Conservation (phyloP, 2,797 vertebrate genomes). For the Botia kubotai region DNA sequence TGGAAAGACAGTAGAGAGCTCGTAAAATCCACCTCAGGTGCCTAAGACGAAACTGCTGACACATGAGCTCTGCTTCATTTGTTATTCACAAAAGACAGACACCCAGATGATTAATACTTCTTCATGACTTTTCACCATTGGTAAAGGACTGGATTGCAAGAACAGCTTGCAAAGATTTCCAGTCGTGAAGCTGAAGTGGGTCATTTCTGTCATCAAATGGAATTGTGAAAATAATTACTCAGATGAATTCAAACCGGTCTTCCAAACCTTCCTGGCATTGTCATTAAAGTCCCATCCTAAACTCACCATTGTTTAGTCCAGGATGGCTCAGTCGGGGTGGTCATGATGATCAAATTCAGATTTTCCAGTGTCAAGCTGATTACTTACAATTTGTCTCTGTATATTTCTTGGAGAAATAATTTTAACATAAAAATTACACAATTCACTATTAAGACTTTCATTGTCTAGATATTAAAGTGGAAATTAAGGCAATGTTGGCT, state of each 20-base stretch:
- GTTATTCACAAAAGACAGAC: slow-evolving; percentile 47
- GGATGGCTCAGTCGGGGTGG: too few species aligned
- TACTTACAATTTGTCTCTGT: background rate
- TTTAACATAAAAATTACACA: background rate
- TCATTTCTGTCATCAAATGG: background rate
- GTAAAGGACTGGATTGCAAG: slow-evolving; percentile 15
- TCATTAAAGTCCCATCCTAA: background rate
- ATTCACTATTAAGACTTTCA: background rate
- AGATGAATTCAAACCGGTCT: too few species aligned
- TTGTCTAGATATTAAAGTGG: background rate
- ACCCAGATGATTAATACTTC: slow-evolving; percentile 51
- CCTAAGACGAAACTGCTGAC: slow-evolving; percentile 48
- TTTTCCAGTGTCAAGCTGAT: background rate
- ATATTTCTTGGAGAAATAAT: background rate
- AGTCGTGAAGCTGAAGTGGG: slow-evolving; percentile 19
- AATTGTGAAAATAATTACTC: background rate
- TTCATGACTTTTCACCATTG: slow-evolving; percentile 25
- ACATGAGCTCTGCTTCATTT: slow-evolving; percentile 34
- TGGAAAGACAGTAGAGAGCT: slow-evolving; percentile 45
- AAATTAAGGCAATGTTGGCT: background rate
- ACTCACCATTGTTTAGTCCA: too few species aligned
- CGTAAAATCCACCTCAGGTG: slow-evolving; percentile 34
- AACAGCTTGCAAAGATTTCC: slow-evolving; percentile 35
- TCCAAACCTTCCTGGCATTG: background rate
- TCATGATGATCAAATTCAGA: background rate